These are phyloP conservation scores for Zingel zingel DNA, from an alignment of 2,113 vertebrate species.

Conservation along the genomic window DNA sequence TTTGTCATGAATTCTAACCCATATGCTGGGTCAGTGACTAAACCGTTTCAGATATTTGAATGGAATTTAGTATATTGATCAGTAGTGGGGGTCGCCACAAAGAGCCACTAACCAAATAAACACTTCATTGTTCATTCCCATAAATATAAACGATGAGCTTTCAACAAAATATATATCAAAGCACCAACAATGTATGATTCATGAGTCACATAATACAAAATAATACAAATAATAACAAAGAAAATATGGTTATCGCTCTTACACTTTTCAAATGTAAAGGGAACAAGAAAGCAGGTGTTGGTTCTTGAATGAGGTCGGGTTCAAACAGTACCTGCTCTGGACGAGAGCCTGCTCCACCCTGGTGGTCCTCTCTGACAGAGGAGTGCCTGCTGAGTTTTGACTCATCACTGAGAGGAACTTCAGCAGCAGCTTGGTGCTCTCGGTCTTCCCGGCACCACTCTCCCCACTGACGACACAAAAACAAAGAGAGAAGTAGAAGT, in stretches of 20 bases:
- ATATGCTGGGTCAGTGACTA: background rate
- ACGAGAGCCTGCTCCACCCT: constrained; percentile 91
- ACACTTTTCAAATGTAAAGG: background rate
- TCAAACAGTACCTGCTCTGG: constrained; percentile 89
- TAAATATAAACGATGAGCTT: too few species aligned
- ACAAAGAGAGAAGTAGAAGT: background rate
- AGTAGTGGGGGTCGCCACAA: background rate
- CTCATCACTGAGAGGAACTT: constrained; percentile 94
- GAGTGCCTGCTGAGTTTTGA: constrained; percentile 85
- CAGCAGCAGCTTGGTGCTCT: constrained; percentile 93
- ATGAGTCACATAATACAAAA: background rate
- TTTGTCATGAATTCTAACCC: background rate
- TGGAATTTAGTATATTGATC: background rate
- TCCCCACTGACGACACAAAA: constrained; percentile 84
- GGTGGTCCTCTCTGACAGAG: constrained; percentile 85
- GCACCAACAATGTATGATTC: too few species aligned
- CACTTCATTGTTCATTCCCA: background rate
- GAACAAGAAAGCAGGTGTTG: background rate
- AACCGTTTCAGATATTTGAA: background rate
- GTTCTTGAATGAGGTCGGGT: background rate
- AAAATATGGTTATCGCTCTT: background rate
- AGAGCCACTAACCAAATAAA: background rate
- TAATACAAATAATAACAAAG: background rate
- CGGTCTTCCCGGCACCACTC: constrained; percentile 94
- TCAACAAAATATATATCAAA: too few species aligned